phyloP scores from a whole-genome alignment of 2,113 vertebrate genomes.

The Neoarius graeffei region DNA sequence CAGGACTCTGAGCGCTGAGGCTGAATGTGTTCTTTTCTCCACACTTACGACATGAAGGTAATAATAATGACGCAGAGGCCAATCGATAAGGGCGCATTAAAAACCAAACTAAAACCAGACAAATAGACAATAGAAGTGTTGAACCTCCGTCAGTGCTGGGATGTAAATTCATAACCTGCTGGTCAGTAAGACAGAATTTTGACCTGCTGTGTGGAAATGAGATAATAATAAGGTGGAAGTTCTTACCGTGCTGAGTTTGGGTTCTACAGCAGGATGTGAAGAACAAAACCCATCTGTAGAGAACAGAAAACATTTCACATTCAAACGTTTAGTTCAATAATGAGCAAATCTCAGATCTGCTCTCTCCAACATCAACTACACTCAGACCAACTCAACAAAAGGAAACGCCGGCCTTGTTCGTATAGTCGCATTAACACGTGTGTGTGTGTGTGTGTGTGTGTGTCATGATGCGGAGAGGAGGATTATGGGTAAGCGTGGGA shows the following conservation, averaged over 20 bases:
- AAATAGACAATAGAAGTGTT: background rate
- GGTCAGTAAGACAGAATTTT: background rate
- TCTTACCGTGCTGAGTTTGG: slow-evolving; percentile 35
- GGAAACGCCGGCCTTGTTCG: background rate
- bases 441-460: background rate
- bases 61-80: background rate
- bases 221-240: background rate
- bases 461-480: background rate
- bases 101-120: no score
- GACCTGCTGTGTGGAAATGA: background rate
- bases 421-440: background rate
- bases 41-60: background rate
- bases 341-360: background rate
- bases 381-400: no score
- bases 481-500: no score
- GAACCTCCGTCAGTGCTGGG: background rate
- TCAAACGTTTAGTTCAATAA: background rate
- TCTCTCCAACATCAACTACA: no score
- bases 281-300: slow-evolving; percentile 68
- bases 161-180: background rate
- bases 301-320: background rate
- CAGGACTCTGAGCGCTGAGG: no score
- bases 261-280: slow-evolving; percentile 57
- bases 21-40: no score
- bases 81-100: background rate